phyloP scores from a whole-genome alignment of 2,888 invertebrate species.

The Leptothorax acervorum region DNA sequence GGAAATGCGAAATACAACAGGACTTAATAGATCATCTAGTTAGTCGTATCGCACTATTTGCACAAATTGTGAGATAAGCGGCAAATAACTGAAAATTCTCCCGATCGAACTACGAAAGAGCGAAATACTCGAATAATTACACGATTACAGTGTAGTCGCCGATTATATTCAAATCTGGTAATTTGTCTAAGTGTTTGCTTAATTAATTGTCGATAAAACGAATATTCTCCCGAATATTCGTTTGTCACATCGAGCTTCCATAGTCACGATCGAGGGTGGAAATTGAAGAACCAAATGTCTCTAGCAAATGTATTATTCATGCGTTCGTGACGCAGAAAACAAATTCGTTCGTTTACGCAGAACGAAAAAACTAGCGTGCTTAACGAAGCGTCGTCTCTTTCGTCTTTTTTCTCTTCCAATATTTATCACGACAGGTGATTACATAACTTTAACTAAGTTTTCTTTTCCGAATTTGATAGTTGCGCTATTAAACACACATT shows the following conservation, averaged over 20 bases:
- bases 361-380: constrained; percentile 67
- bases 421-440: constrained; percentile 64
- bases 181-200: constrained; percentile 40
- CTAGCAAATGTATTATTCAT: constrained; percentile 75
- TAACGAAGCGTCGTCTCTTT: constrained; percentile 71
- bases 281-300: constrained; percentile 67
- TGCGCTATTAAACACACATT: not conserved
- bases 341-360: constrained; percentile 69
- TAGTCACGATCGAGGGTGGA: not conserved
- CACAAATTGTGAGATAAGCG: constrained; percentile 34
- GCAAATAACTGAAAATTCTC: constrained; percentile 24
- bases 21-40: constrained; percentile 45
- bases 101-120: not conserved
- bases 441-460: constrained; percentile 1
- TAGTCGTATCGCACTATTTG: constrained; percentile 24
- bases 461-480: not conserved
- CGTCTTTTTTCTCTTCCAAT: constrained; percentile 62
- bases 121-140: constrained; percentile 37
- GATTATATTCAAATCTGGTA: constrained; percentile 16
- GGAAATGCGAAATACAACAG: constrained; percentile 42
- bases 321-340: constrained; percentile 60
- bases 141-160: not conserved
- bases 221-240: constrained; percentile 9
- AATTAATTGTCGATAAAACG: constrained; percentile 39
- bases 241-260: not conserved